Percentiles rank a stretch among this genome's conserved stretches.
Conservation (phyloP, 2,888 invertebrate genomes). For the Dioctria rufipes region DNA sequence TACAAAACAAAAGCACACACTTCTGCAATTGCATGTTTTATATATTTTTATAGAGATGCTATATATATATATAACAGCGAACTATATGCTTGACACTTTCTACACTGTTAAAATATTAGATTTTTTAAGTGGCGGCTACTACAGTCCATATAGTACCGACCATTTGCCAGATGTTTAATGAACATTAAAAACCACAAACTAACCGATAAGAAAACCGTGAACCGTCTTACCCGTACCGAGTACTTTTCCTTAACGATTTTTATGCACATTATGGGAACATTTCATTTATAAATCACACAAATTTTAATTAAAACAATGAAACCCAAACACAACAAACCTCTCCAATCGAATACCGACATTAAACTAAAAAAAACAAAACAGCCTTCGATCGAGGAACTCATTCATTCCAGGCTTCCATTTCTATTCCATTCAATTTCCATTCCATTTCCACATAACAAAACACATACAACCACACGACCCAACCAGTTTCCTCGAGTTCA, state of each 20-base stretch:
- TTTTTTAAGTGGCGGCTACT: constrained; percentile 42
- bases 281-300: constrained; percentile 39
- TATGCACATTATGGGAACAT: not conserved
- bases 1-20: constrained; percentile 43
- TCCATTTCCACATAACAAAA: no score
- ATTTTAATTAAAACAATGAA: constrained; percentile 15
- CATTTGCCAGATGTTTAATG: constrained; percentile 49
- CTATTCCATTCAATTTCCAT: no score
- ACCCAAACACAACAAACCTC: constrained; percentile 8
- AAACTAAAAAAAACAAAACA: constrained; percentile 29
- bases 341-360: constrained; percentile 42
- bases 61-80: constrained; percentile 15
- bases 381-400: constrained; percentile 14
- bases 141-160: constrained; percentile 5
- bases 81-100: constrained; percentile 27
- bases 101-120: constrained; percentile 38
- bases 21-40: not conserved
- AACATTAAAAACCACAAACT: constrained; percentile 24
- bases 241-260: not conserved
- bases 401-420: no score
- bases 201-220: not conserved
- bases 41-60: not conserved
- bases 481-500: no score
- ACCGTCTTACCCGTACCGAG: not conserved
- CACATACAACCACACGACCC: no score